A percentile compares a stretch with the other conserved stretches of the same genome.
phyloP scores from a whole-genome alignment of 2,797 vertebrate species.

The Typhlichthys subterraneus region DNA sequence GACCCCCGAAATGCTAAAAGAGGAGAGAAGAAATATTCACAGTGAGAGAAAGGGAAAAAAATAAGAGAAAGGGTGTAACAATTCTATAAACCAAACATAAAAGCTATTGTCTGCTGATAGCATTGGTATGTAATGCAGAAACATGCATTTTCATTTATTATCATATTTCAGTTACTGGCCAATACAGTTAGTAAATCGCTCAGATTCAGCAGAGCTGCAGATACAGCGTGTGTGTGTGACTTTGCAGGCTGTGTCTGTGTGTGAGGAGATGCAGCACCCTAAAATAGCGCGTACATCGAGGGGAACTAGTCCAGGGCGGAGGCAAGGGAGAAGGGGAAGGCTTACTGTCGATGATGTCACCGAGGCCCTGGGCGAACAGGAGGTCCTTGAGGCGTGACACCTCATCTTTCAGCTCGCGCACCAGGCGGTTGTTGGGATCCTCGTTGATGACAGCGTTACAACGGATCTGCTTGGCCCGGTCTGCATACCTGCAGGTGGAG shows the following conservation, averaged over 20 bases:
- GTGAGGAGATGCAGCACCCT: too few relatives aligned
- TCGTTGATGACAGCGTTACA: conserved; percentile 96
- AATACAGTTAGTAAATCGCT: not conserved
- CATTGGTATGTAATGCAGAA: not conserved
- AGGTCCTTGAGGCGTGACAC: conserved; percentile 93
- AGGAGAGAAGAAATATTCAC: conserved; percentile 44
- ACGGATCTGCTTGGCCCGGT: conserved; percentile 91
- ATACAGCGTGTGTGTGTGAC: not conserved
- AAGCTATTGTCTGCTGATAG: conserved; percentile 18
- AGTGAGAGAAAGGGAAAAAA: conserved; percentile 26
- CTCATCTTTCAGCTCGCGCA: conserved; percentile 96
- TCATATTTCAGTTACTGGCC: not conserved
- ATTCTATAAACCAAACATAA: not conserved
- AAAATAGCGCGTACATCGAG: not conserved
- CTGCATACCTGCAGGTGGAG: conserved; percentile 80
- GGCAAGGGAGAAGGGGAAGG: conserved; percentile 8
- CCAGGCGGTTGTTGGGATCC: conserved; percentile 95
- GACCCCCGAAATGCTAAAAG: conserved; percentile 74
- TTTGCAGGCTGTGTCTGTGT: too few relatives aligned
- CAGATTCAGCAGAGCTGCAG: not conserved
- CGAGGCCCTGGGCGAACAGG: conserved; percentile 91
- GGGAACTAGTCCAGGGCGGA: not conserved
- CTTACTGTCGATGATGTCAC: conserved; percentile 98
- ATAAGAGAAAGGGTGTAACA: conserved; percentile 12
- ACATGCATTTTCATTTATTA: conserved; percentile 1